Base-by-base conservation (phyloP, 2,113 vertebrate genomes). In the Aegypius monachus region DNA sequence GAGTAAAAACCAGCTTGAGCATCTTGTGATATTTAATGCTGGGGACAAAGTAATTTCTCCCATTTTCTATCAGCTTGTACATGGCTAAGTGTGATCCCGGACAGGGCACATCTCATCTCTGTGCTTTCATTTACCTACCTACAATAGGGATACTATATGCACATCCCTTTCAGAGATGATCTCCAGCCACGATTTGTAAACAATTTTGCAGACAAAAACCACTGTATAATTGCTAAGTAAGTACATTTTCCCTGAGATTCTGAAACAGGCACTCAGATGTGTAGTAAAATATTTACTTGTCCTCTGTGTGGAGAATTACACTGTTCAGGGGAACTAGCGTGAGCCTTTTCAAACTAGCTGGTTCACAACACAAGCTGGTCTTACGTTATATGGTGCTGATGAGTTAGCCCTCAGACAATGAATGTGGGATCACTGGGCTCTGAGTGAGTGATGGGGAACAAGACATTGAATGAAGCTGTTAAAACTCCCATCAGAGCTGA, bases 251-350 rank as follows among this genome's bases (percentile, higher is more conserved):
- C 55, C 5, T 18, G 23, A 67, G 34, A 73, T 84, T 38, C 47
- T 72, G 61, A 92, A 90, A 75, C 3, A 0, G 36, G 12, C 16
- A 48, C 23, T 56, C 25, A 34, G 23, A 36, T 40, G 8, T 19
- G 11, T 26, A 68, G 52, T 10, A 59, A 75, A 90, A 89, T 63
- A 63, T 63, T 74, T 62, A 38, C 45, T 63, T 34, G 22, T 43
- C 13, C n/a, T 92, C 40, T 29, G 1, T 16, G 4, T 23, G 11
- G 67, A 68, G 40, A 50, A 61, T 56, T n/a, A 4, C 31, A 34
- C 6, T 45, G 45, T 58, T n/a, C 32, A 45, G 36, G 42, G 25
- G 31, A 81, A 11, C 5, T 18, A 17, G 4, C 1, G 0, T 2
- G 21, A 65, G 25, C 14, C 7, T 89, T 94, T 91, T 78, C 31